These are phyloP conservation scores for Panagrolaimus sp. DNA, from an alignment of 1,140 invertebrate genomes.

Conservation along the genomic window DNA sequence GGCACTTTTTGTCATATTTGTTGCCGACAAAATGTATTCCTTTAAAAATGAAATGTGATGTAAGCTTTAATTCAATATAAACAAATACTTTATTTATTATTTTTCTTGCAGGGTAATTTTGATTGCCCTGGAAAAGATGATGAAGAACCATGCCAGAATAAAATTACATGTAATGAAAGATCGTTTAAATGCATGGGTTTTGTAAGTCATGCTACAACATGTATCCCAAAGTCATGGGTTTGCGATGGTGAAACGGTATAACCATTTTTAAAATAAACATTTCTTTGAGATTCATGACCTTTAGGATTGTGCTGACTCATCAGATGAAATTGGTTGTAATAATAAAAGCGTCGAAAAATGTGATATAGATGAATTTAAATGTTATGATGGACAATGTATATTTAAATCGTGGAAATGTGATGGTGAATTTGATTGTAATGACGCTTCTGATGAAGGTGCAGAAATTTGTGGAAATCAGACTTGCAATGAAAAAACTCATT, in stretches of 20 bases:
- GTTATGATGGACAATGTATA: constrained; percentile 27
- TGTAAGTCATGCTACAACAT: constrained; percentile 22
- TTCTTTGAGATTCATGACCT: too few species aligned
- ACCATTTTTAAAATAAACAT: too few species aligned
- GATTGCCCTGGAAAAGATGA: constrained; percentile 68
- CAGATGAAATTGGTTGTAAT: constrained; percentile 35
- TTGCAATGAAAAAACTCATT: neutral
- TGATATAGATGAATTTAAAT: constrained; percentile 11
- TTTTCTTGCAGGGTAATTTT: too few species aligned
- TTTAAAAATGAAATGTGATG: too few species aligned
- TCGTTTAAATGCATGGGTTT: constrained; percentile 19
- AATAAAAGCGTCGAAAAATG: constrained; percentile 12
- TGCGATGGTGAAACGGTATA: too few species aligned
- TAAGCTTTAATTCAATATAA: too few species aligned
- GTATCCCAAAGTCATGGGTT: constrained; percentile 59
- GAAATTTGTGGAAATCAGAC: constrained; percentile 26
- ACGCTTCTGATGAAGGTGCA: constrained; percentile 59
- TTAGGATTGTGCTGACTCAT: constrained; percentile 58
- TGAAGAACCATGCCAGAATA: constrained; percentile 43
- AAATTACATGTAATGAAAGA: constrained; percentile 14
- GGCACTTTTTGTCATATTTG: too few species aligned
- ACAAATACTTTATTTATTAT: too few species aligned
- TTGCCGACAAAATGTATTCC: too few species aligned
- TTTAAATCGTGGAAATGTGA: constrained; percentile 72
- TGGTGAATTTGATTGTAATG: constrained; percentile 70